A percentile compares a stretch with the other conserved stretches of the same genome.
Conservation (phyloP, 2,888 invertebrate species). For the Agrochola lota region DNA sequence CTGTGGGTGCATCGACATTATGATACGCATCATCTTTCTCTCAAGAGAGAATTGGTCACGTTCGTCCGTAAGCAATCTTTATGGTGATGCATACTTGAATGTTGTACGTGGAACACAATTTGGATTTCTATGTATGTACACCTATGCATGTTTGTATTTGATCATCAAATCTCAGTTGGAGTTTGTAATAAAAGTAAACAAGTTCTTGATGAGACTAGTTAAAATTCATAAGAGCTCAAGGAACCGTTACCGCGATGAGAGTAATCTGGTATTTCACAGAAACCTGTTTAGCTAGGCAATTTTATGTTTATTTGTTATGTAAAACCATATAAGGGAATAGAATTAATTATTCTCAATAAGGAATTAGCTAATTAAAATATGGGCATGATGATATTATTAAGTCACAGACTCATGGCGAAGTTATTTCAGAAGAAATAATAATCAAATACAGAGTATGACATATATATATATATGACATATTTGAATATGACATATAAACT, state of each 20-base stretch:
- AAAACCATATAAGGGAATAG: conserved; percentile 54
- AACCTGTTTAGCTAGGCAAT: conserved; percentile 69
- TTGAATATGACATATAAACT: no score
- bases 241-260: conserved; percentile 69
- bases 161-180: conserved; percentile 39
- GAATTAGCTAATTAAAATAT: conserved; percentile 21
- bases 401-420: background rate
- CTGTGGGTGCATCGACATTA: conserved; percentile 68
- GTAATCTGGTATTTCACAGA: conserved; percentile 67
- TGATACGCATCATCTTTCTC: conserved; percentile 70
- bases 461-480: no score
- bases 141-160: conserved; percentile 28
- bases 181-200: conserved; percentile 62
- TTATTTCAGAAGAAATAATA: conserved; percentile 9
- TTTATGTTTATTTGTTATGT: conserved; percentile 56
- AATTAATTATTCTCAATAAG: conserved; percentile 29
- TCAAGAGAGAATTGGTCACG: conserved; percentile 75
- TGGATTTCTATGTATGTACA: conserved; percentile 22
- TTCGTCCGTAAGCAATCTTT: conserved; percentile 70
- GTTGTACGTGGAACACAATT: conserved; percentile 45
- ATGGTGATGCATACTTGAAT: conserved; percentile 63
- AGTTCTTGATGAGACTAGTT: conserved; percentile 69
- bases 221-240: conserved; percentile 71
- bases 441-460: no score
- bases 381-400: background rate